Evolutionary conservation across 2,113 vertebrate genomes (phyloP).

Genomic region (Microcebus jonahi): DNA sequence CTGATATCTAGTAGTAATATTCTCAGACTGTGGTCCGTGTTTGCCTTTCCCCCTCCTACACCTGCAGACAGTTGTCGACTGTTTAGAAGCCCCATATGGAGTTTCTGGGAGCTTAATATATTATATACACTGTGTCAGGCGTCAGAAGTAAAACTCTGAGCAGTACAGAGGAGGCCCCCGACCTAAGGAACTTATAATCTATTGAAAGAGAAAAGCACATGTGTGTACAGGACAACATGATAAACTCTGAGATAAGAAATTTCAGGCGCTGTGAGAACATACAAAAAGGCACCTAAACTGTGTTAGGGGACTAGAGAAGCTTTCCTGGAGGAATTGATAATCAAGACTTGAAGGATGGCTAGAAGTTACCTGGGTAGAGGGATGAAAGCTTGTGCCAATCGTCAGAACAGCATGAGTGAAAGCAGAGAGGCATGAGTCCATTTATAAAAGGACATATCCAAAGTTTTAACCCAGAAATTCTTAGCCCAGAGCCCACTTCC

Average conservation of each 20-base stretch:
- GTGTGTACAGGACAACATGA: neutral
- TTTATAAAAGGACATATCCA: neutral
- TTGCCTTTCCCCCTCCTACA: neutral
- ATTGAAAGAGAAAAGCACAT: neutral
- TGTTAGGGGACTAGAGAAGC: neutral
- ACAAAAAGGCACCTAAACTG: neutral
- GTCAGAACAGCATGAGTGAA: neutral
- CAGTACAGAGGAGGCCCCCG: accelerated
- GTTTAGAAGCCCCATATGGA: neutral
- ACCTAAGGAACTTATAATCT: neutral
- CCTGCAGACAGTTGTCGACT: neutral
- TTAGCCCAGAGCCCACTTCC: neutral
- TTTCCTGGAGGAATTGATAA: neutral
- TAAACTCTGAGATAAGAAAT: neutral
- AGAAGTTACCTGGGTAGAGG: neutral
- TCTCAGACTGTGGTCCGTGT: neutral
- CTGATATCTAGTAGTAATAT: neutral
- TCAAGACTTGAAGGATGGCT: neutral
- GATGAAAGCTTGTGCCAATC: neutral
- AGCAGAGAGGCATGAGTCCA: neutral
- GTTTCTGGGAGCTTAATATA: neutral
- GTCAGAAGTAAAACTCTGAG: neutral
- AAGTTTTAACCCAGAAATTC: neutral
- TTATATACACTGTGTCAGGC: neutral
- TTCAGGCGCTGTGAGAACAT: neutral